phyloP scores from a whole-genome alignment of 2,888 invertebrate species.

The Heliconius ismenius region DNA sequence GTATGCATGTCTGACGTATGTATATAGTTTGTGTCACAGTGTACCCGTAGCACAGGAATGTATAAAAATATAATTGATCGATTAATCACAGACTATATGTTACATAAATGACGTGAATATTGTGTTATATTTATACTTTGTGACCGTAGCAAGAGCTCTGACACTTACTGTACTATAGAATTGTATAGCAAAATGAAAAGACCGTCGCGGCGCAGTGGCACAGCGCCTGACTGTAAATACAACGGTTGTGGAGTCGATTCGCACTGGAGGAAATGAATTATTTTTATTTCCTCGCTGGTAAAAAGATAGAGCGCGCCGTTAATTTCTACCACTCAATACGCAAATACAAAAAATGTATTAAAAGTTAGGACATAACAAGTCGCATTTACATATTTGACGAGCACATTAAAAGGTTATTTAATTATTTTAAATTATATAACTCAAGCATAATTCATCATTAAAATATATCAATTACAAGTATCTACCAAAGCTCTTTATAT shows the following conservation, averaged over 20 bases:
- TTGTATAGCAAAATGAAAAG: too few species aligned
- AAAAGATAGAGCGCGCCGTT: too few species aligned
- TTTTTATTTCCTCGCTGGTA: too few species aligned
- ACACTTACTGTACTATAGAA: neutral
- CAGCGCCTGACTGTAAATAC: neutral
- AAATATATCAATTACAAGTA: too few species aligned
- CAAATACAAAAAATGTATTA: too few species aligned
- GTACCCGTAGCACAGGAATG: constrained; percentile 79
- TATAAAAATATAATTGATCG: constrained; percentile 75
- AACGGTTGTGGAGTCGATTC: neutral
- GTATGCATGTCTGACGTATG: constrained; percentile 19
- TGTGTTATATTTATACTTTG: constrained; percentile 7
- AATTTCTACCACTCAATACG: too few species aligned
- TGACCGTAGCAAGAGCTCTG: constrained; percentile 1
- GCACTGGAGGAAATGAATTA: too few species aligned
- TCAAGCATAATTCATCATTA: too few species aligned
- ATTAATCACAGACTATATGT: constrained; percentile 65
- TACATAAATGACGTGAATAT: constrained; percentile 31
- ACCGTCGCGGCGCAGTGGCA: neutral
- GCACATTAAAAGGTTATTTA: too few species aligned
- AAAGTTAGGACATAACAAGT: too few species aligned
- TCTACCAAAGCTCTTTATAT: constrained; percentile 10
- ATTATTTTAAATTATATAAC: too few species aligned
- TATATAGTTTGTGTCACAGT: constrained; percentile 38
- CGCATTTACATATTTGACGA: too few species aligned